Evolutionary conservation across 2,113 vertebrate genomes (phyloP), one percentile per base, ranked within the genome.

Genomic region (Chaenocephalus aceratus): DNA sequence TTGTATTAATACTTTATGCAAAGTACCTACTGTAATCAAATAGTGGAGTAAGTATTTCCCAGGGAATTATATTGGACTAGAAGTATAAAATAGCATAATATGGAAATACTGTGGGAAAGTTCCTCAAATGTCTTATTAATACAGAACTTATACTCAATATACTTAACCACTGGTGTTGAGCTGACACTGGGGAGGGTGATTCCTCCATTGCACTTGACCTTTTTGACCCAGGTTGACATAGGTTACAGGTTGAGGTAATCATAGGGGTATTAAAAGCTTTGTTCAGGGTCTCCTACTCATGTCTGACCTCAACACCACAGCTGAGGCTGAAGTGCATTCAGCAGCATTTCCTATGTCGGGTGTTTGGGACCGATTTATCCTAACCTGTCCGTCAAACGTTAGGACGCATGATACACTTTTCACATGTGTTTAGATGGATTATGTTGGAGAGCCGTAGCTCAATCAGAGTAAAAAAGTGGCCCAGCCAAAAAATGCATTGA

Each of bases 231-330:
- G 63, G 49, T 41, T n/a, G 23, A 66, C 46, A 81, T 69, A 73
- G 82, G 70, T 80, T 64, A 9, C 15, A 1, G 36, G 15, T 11
- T 65, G 18, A 26, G 74, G 82, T 88, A 82, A 88, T 91, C 83
- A 75, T n/a, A 11, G 48, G 48, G 79, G 87, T 82, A 85, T 91
- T 84, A 83, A 91, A 85, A 75, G 75, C 52, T 86, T 90, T 89
- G 72, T 79, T 59, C 70, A 65, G 23, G 48, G 57, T 53, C 46
- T 34, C 58, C 54, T 86, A 80, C 75, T 80, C 56, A 70, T 65
- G 41, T 48, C 36, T 41, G 36, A 41, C 6, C 36, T 41, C 36
- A 41, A 8, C 36, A 41, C 36, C 36, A 41, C 36, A 41, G 36
- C 36, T 41, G 36, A 7, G 36, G 36, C 36, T 41, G 7, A 41